Percentiles rank a stretch among this genome's conserved stretches.
These are phyloP conservation scores for Andrena haemorrhoa DNA, from an alignment of 2,888 invertebrate genomes.

Conservation along the genomic window DNA sequence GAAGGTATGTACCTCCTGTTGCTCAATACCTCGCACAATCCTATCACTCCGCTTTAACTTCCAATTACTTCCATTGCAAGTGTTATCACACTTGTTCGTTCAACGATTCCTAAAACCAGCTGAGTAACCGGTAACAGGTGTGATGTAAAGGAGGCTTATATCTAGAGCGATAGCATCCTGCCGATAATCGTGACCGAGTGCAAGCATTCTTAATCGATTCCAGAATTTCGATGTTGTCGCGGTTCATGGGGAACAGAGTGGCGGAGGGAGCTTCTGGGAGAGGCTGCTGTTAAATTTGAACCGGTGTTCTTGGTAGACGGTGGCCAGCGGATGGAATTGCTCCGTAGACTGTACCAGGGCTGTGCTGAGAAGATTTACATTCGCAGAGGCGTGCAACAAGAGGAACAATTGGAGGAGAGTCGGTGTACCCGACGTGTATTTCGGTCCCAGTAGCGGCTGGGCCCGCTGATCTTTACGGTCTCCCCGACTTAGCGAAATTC, in stretches of 20 bases:
- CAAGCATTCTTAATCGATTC: no score
- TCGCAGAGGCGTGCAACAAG: conserved; percentile 13
- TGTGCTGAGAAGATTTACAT: conserved; percentile 49
- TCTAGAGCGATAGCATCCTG: no score
- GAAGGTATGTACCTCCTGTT: no score
- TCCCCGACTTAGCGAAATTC: conserved; percentile 59
- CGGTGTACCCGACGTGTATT: conserved; percentile 49
- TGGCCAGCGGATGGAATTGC: conserved; percentile 24
- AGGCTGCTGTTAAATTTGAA: not conserved
- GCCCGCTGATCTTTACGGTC: conserved; percentile 45
- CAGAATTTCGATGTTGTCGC: no score
- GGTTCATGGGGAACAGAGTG: no score
- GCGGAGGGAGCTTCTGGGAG: not conserved
- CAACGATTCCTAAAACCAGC: not conserved
- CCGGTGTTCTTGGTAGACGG: not conserved
- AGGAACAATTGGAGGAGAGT: conserved; percentile 47
- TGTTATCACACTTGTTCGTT: not conserved
- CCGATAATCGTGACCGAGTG: no score
- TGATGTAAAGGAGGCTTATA: not conserved
- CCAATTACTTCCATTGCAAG: not conserved
- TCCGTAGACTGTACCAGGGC: conserved; percentile 45
- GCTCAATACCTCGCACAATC: not conserved
- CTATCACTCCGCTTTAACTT: not conserved
- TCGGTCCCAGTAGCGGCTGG: conserved; percentile 51
- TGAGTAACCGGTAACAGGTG: not conserved